Conservation (phyloP, 2,797 vertebrate species). For the Catamblyrhynchus diadema region DNA sequence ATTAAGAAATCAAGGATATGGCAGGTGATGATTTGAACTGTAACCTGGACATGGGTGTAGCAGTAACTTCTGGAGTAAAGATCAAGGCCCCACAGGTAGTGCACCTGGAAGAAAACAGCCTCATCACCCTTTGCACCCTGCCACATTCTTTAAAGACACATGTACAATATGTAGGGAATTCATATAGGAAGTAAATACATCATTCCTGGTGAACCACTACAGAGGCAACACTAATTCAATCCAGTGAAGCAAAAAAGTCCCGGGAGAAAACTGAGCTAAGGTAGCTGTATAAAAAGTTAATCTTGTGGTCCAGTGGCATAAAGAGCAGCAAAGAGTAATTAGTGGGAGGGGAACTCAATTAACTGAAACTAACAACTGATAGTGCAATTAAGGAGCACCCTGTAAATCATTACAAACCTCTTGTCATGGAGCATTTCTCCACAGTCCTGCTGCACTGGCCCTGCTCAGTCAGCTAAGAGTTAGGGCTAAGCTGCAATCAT, state of each 20-base stretch:
- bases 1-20: not conserved
- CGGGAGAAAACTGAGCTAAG: not conserved
- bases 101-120: not conserved
- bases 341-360: constrained; percentile 60
- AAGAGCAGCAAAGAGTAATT: constrained; percentile 52
- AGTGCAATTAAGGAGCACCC: constrained; percentile 54
- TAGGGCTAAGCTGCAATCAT: not conserved
- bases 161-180: not conserved
- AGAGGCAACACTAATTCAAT: not conserved
- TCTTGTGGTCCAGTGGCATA: not conserved
- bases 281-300: not conserved
- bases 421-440: constrained; percentile 31
- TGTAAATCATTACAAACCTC: constrained; percentile 49
- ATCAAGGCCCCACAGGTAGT: not conserved
- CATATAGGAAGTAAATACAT: not conserved
- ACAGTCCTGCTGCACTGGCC: not conserved
- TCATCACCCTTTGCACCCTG: not conserved
- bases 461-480: not conserved
- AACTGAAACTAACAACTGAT: constrained; percentile 59
- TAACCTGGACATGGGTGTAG: not conserved
- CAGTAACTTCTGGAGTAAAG: not conserved
- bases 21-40: not conserved
- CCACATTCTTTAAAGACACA: not conserved
- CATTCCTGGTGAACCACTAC: not conserved
- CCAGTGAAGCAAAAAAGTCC: not conserved